phyloP scores from a whole-genome alignment of 2,797 vertebrate genomes.

The Sebastes diaconus region DNA sequence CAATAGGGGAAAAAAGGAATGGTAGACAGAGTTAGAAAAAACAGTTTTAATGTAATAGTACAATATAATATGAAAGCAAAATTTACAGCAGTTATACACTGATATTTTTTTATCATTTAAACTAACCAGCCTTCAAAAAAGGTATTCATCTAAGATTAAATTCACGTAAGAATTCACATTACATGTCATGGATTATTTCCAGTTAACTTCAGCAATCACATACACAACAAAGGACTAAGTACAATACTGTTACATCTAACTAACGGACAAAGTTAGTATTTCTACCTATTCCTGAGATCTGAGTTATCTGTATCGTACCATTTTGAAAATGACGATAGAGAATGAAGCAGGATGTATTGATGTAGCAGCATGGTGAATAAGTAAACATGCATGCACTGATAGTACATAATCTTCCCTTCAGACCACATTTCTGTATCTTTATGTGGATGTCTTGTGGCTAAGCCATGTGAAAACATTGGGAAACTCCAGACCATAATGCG shows the following conservation, averaged over 20 bases:
- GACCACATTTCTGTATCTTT: neutral
- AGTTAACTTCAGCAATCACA: conserved; percentile 59
- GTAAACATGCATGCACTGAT: conserved; percentile 33
- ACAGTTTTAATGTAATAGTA: conserved; percentile 71
- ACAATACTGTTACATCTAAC: conserved; percentile 55
- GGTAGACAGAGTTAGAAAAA: conserved; percentile 52
- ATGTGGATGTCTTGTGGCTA: conserved; percentile 15
- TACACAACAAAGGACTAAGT: conserved; percentile 39
- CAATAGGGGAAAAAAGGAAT: neutral
- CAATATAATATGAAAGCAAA: conserved; percentile 67
- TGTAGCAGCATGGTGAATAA: conserved; percentile 39
- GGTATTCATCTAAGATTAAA: conserved; percentile 34
- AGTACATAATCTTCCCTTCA: conserved; percentile 18
- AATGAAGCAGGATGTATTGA: conserved; percentile 10
- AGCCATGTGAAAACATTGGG: conserved; percentile 3
- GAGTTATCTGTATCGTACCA: conserved; percentile 16
- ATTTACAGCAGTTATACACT: conserved; percentile 75
- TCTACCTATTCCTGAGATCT: conserved; percentile 69
- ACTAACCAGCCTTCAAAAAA: conserved; percentile 66
- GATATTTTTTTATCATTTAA: conserved; percentile 50
- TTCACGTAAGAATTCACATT: conserved; percentile 66
- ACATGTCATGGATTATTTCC: conserved; percentile 49
- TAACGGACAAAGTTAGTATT: conserved; percentile 36
- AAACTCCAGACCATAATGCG: conserved; percentile 1
- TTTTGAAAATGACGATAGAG: conserved; percentile 11